phyloP scores from a whole-genome alignment of 2,113 vertebrate species.

The Hippocampus guttulatus region DNA sequence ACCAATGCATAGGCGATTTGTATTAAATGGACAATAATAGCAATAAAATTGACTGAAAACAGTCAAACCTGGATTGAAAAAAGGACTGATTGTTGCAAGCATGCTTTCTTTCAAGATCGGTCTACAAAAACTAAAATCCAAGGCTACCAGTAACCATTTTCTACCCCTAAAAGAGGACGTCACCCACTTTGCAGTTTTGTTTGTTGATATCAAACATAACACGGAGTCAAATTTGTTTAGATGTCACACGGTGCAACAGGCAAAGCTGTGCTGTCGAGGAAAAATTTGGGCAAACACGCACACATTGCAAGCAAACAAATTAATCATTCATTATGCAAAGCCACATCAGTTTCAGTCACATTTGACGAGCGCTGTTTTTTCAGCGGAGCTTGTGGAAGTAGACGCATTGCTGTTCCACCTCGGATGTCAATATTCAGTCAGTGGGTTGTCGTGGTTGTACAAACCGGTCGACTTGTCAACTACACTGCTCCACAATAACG shows the following conservation, averaged over 20 bases:
- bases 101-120: background rate
- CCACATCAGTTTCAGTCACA: conserved; percentile 36
- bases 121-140: background rate
- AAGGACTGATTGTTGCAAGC: background rate
- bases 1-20: too few species aligned
- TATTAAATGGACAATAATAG: too few species aligned
- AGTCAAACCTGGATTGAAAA: background rate
- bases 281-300: conserved; percentile 8
- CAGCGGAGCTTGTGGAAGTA: conserved; percentile 1
- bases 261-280: conserved; percentile 9
- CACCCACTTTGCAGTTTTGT: background rate
- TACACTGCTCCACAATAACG: background rate
- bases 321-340: conserved; percentile 57
- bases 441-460: conserved; percentile 5
- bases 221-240: background rate
- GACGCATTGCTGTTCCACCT: conserved; percentile 21
- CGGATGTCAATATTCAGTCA: conserved; percentile 59
- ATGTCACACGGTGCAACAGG: background rate
- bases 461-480: too few species aligned
- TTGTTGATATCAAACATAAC: conserved; percentile 11
- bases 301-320: conserved; percentile 23
- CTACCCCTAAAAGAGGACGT: background rate
- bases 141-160: background rate
- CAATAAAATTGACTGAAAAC: too few species aligned
- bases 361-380: conserved; percentile 15